Evolutionary conservation across 1,140 invertebrate species (phyloP), one percentile per base, ranked within the genome.

Genomic region (Plodia interpunctella): DNA sequence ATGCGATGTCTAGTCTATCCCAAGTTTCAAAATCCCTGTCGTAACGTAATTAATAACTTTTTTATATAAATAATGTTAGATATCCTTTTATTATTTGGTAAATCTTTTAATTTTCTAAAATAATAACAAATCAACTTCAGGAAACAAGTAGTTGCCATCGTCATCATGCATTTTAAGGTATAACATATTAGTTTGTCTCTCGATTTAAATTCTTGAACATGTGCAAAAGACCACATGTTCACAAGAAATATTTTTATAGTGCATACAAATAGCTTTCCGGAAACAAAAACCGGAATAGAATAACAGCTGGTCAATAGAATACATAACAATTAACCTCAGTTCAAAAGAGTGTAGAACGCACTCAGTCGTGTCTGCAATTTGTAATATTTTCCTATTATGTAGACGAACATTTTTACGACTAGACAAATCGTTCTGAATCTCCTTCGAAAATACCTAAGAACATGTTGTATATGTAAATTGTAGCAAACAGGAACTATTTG

Each of bases 361-460:
- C 51, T 0, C 18, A 5, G 13, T 13, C 51, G 51, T 53, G 51
- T 25, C 19, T 13, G 51, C 57, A 59, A 59, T 59, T 50, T 49
- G 49, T 59, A 49, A 51, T 59, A 17, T 59, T 20, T 59, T 59
- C 57, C 57, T 52, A 30, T 38, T 49, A 44, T n/a, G n/a, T 15
- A 44, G 38, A n/a, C 38, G 38, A 15, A 44, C 5, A 15, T 44
- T 15, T 44, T 44, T 44, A 17, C 38, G 13, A n/a, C 15, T 15
- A n/a, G 38, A n/a, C n/a, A n/a, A n/a, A n/a, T n/a, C n/a, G n/a
- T n/a, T n/a, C n/a, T n/a, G n/a, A n/a, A n/a, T 44, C 15, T 44
- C 2, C 13, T 44, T 44, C n/a, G 38, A 44, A 44, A 44, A 1
- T 13, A 44, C 15, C 15, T 3, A 44, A 44, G 5, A 44, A 32